phyloP scores from a whole-genome alignment of 2,113 vertebrate genomes.

The Macquaria australasica region DNA sequence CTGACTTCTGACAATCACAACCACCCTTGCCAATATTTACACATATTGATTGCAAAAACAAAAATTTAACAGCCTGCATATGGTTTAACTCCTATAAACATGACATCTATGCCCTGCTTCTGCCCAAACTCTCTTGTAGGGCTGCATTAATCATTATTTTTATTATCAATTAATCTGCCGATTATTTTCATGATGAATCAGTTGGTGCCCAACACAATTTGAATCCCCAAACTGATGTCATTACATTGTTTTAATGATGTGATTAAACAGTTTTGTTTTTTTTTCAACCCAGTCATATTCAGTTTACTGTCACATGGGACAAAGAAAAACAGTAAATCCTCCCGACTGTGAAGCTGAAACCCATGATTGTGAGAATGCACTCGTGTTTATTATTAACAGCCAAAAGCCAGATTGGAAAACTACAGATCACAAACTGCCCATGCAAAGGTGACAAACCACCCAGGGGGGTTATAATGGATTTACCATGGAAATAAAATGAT shows the following conservation, averaged over 20 bases:
- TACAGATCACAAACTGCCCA: not conserved
- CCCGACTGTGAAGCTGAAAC: too few relatives aligned
- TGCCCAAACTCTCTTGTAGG: not conserved
- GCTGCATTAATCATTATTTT: not conserved
- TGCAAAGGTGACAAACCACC: not conserved
- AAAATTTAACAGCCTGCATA: not conserved
- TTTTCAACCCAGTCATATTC: too few relatives aligned
- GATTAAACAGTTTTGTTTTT: not conserved
- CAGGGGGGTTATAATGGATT: not conserved
- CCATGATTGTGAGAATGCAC: not conserved
- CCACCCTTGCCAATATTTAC: not conserved
- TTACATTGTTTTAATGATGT: too few relatives aligned
- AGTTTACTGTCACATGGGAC: too few relatives aligned
- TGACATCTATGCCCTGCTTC: not conserved
- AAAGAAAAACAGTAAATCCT: too few relatives aligned
- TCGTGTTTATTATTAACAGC: not conserved
- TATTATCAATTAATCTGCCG: not conserved
- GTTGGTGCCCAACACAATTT: not conserved
- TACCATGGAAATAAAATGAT: not conserved
- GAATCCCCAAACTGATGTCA: too few relatives aligned
- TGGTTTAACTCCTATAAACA: not conserved
- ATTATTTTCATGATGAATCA: not conserved
- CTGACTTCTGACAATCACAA: not conserved
- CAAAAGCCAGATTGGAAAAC: not conserved
- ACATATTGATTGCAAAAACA: not conserved